phyloP scores from a whole-genome alignment of 2,797 vertebrate genomes.

The Brotula barbata region DNA sequence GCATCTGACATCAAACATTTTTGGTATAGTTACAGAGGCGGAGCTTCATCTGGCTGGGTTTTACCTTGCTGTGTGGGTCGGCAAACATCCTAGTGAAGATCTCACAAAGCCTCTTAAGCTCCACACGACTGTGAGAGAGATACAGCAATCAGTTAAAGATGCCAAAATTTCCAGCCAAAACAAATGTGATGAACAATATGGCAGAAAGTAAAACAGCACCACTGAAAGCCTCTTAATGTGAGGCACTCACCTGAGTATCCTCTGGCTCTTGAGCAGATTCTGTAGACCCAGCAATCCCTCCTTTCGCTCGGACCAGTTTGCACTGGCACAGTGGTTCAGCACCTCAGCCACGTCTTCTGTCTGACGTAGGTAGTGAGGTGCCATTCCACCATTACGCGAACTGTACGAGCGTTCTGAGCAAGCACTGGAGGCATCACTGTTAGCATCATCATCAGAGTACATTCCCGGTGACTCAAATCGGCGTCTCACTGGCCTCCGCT shows the following conservation, averaged over 20 bases:
- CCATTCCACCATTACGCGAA: conserved; percentile 90
- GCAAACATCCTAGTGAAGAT: conserved; percentile 99
- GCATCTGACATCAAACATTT: too few species aligned
- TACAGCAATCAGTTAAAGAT: background rate
- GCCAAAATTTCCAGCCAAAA: too few species aligned
- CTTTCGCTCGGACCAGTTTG: conserved; percentile 98
- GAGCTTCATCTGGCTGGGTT: too few species aligned
- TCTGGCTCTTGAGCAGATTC: conserved; percentile 88
- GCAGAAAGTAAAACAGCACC: too few species aligned
- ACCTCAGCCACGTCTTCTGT: conserved; percentile 97
- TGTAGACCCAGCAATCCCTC: conserved; percentile 92
- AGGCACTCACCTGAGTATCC: conserved; percentile 84
- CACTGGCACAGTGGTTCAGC: conserved; percentile 97
- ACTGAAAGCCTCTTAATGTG: too few species aligned
- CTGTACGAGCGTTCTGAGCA: conserved; percentile 95
- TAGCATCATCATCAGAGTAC: conserved; percentile 94
- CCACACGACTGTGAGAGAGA: conserved; percentile 85
- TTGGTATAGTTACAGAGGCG: too few species aligned
- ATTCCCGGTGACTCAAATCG: conserved; percentile 92
- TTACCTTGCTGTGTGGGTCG: conserved; percentile 97
- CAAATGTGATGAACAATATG: too few species aligned
- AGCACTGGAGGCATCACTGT: conserved; percentile 94
- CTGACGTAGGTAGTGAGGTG: conserved; percentile 91
- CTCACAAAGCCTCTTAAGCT: conserved; percentile 95
- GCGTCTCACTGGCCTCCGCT: conserved; percentile 88